Evolutionary conservation across 53 echinoderm and acorn worm species (phyloP), one percentile per base, ranked within the genome.

Genomic region (Patiria pectinifera): DNA sequence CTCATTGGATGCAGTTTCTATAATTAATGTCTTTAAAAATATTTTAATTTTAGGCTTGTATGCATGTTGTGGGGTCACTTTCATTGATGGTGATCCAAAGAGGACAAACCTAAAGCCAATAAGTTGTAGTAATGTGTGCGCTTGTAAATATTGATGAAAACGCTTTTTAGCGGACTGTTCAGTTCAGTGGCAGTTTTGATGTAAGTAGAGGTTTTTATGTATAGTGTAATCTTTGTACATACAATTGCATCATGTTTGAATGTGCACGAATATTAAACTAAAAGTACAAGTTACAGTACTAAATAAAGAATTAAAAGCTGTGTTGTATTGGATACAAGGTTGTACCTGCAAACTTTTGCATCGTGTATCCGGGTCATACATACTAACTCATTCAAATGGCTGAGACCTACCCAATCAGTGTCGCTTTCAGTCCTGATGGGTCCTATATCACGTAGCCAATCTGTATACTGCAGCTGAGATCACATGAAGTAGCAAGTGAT

Each of bases 221-320:
- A 76, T 76, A 76, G 53, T 78, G 78, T 78, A 87, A 87, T 76
- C 76, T 87, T 87, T 87, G 87, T 87, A 87, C 48, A 87, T 87
- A 87, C 35, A 71, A 87, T 82, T 82, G 48, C 78, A 87, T 87
- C 87, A 87, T 87, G 87, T 78, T 87, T 87, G 87, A 87, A 87
- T 87, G 87, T 87, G 74, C n/a, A 74, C 74, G 9, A 24, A 74
- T 18, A 22, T 22, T 74, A 22, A 74, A 74, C 3, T 74, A 16
- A 74, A 21, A 74, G 66, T 66, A 66, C 66, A 14, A 66, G 66
- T 66, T 66, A 74, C 74, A 23, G 74, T 74, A 74, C 74, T 74
- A 66, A 14, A 66, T 66, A 16, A 66, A 66, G 10, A 66, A 66
- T 16, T 7, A 11, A 66, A 66, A 18, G 12, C 19, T 66, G 66